phyloP scores from a whole-genome alignment of 2,888 invertebrate species.

The Lypha dubia region DNA sequence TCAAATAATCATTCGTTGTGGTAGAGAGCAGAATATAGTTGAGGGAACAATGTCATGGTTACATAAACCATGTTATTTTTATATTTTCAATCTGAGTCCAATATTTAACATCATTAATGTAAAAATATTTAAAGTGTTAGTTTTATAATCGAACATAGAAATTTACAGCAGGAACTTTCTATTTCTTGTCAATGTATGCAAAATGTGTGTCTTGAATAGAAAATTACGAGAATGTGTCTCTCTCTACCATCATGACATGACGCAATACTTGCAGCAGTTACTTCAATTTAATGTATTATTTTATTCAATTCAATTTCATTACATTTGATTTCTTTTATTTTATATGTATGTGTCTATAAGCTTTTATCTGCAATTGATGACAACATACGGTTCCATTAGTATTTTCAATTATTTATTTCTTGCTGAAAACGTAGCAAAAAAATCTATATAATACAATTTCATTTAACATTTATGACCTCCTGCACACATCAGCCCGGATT shows the following conservation, averaged over 20 bases:
- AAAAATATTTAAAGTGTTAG: no score
- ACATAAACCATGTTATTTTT: no score
- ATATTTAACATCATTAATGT: no score
- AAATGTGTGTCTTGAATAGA: not conserved
- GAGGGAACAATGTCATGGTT: no score
- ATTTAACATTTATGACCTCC: conserved; percentile 43
- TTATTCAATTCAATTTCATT: conserved; percentile 20
- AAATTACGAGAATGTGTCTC: not conserved
- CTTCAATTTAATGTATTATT: conserved; percentile 21
- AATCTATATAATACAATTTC: conserved; percentile 10
- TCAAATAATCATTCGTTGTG: no score
- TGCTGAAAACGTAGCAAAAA: not conserved
- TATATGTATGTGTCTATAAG: not conserved
- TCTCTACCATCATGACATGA: not conserved
- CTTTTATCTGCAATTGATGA: conserved; percentile 62
- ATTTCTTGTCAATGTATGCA: not conserved
- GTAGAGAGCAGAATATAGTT: no score
- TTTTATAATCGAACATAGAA: no score
- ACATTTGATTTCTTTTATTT: conserved; percentile 18
- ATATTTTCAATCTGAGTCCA: no score
- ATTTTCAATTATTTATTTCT: conserved; percentile 46
- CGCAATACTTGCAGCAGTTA: conserved; percentile 34
- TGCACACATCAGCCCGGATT: not conserved
- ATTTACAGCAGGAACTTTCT: not conserved
- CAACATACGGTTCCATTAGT: conserved; percentile 50